Conservation (phyloP, 2,888 invertebrate genomes). For the Agrotis segetum region DNA sequence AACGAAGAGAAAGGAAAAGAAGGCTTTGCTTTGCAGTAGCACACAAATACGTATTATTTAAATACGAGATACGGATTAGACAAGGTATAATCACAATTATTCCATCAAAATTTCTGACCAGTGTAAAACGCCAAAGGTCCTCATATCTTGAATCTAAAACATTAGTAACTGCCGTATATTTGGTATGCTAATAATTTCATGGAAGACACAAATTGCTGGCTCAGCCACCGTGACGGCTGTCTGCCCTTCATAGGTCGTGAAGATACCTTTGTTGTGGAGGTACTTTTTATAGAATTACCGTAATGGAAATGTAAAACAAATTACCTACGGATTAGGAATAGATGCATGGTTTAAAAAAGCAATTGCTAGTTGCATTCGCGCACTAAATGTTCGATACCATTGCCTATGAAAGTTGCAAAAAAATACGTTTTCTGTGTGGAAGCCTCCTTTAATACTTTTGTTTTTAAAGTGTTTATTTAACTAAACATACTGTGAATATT, state of each 20-base stretch:
- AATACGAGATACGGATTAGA: neutral
- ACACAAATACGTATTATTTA: too few relatives aligned
- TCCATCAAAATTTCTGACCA: neutral
- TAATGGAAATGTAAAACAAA: neutral
- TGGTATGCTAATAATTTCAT: conserved; percentile 64
- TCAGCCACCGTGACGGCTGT: conserved; percentile 59
- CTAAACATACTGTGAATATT: too few relatives aligned
- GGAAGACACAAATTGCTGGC: conserved; percentile 59
- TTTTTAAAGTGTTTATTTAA: too few relatives aligned
- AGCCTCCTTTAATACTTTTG: too few relatives aligned
- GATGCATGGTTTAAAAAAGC: neutral
- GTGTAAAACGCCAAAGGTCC: neutral
- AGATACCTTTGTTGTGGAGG: conserved; percentile 31
- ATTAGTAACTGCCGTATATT: conserved; percentile 42
- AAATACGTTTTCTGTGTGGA: too few relatives aligned
- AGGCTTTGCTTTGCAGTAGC: too few relatives aligned
- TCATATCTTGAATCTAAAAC: conserved; percentile 47
- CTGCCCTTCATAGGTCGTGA: conserved; percentile 61
- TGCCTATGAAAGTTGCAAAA: too few relatives aligned
- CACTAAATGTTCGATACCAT: too few relatives aligned
- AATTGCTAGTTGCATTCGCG: too few relatives aligned
- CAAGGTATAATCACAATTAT: neutral
- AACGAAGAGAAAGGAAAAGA: too few relatives aligned
- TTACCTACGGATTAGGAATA: neutral
- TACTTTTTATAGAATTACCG: neutral